A percentile compares a stretch with the other conserved stretches of the same genome.
Evolutionary conservation across 2,888 invertebrate genomes (phyloP).

Genomic region (Himalopsyche japonica): DNA sequence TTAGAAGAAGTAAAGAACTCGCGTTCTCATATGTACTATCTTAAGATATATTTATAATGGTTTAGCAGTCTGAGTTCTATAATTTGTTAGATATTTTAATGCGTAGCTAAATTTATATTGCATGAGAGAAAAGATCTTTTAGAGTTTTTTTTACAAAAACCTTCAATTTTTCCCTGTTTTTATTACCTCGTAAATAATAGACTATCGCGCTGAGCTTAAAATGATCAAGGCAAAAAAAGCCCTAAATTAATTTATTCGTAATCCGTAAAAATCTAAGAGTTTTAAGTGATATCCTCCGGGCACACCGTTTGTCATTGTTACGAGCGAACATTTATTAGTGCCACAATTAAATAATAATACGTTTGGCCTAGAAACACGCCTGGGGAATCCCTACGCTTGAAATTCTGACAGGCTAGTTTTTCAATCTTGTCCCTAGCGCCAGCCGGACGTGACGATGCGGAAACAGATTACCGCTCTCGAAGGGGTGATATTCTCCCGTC

Average conservation of each 20-base stretch:
- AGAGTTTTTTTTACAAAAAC: too few species aligned
- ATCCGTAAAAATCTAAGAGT: not conserved
- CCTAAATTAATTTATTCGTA: not conserved
- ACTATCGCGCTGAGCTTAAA: too few species aligned
- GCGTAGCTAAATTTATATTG: too few species aligned
- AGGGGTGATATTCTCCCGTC: not conserved
- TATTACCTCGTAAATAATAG: too few species aligned
- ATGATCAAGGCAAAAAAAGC: not conserved
- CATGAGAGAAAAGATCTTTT: too few species aligned
- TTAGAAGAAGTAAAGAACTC: too few species aligned
- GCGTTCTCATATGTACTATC: too few species aligned
- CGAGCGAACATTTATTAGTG: not conserved
- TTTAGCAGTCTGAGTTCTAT: too few species aligned
- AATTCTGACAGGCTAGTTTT: constrained; percentile 30
- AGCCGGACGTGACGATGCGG: constrained; percentile 13
- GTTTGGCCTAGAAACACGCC: constrained; percentile 21
- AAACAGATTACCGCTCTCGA: constrained; percentile 16
- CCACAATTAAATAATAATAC: constrained; percentile 20
- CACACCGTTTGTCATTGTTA: constrained; percentile 1
- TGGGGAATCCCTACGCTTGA: constrained; percentile 23
- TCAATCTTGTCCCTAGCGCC: constrained; percentile 31
- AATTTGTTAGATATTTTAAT: too few species aligned
- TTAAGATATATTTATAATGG: too few species aligned
- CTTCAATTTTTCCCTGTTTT: too few species aligned
- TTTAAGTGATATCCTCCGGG: not conserved